These are phyloP conservation scores for Thunnus maccoyii DNA, from an alignment of 2,113 vertebrate genomes.

Conservation along the genomic window DNA sequence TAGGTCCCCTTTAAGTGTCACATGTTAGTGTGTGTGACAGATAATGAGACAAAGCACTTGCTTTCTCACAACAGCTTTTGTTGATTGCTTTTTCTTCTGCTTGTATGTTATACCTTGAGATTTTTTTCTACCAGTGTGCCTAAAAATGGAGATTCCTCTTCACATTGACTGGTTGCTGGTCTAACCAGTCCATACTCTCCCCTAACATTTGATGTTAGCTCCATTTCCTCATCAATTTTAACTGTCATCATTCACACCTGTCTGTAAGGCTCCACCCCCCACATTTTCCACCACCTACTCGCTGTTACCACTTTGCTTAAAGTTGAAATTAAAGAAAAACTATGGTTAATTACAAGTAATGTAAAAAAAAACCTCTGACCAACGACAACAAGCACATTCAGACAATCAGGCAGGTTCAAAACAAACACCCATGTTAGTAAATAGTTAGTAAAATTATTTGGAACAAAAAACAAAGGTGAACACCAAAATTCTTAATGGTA, in stretches of 20 bases:
- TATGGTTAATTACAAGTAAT: background rate
- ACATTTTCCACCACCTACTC: constrained; percentile 14
- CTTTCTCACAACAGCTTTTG: background rate
- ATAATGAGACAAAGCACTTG: background rate
- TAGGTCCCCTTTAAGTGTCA: constrained; percentile 1
- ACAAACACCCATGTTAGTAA: no score
- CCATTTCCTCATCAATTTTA: constrained; percentile 21
- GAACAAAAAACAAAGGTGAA: no score
- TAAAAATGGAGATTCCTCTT: constrained; percentile 24
- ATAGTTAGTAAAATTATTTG: no score
- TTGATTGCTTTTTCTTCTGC: constrained; percentile 18
- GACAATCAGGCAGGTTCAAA: no score
- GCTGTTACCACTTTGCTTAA: background rate
- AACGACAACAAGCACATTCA: no score
- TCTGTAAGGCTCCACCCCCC: constrained; percentile 20
- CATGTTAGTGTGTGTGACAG: constrained; percentile 30
- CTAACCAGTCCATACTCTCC: background rate
- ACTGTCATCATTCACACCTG: constrained; percentile 12
- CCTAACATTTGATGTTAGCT: constrained; percentile 1
- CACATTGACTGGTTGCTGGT: background rate
- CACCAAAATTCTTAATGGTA: no score
- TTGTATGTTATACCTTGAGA: background rate
- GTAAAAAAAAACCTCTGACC: no score
- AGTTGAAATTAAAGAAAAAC: background rate
- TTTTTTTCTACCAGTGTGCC: constrained; percentile 2